These are phyloP conservation scores for Limanda limanda DNA, from an alignment of 2,113 vertebrate genomes.

Conservation along the genomic window DNA sequence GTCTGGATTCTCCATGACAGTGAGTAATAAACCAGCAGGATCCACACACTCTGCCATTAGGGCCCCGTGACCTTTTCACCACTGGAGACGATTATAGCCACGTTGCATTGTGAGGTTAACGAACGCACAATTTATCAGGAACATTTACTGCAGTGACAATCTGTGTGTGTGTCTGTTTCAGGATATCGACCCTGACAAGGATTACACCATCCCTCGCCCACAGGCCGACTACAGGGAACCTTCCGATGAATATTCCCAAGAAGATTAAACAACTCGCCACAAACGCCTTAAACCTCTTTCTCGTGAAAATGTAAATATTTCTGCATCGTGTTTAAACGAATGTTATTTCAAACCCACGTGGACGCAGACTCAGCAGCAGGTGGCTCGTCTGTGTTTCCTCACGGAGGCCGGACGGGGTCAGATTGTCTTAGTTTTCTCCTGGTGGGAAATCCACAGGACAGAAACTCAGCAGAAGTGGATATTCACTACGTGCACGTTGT, in stretches of 20 bases:
- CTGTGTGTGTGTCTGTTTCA: slow-evolving; percentile 61
- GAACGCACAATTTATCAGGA: slow-evolving; percentile 5
- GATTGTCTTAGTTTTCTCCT: slow-evolving; percentile 19
- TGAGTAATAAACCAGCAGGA: slow-evolving; percentile 65
- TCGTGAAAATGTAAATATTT: slow-evolving; percentile 55
- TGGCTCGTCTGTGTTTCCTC: slow-evolving; percentile 29
- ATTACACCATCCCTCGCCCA: slow-evolving; percentile 81
- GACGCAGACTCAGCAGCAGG: neutral
- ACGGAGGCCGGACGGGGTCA: slow-evolving; percentile 11
- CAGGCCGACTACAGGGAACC: slow-evolving; percentile 76
- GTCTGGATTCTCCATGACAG: slow-evolving; percentile 78
- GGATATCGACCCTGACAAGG: slow-evolving; percentile 76
- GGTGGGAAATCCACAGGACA: slow-evolving; percentile 34
- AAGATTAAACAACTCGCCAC: slow-evolving; percentile 34
- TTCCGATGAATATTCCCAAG: slow-evolving; percentile 76
- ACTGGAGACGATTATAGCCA: neutral
- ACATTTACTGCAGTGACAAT: slow-evolving; percentile 3
- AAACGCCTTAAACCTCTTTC: neutral
- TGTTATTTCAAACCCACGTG: slow-evolving; percentile 17
- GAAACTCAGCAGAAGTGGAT: slow-evolving; percentile 12
- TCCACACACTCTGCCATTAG: slow-evolving; percentile 28
- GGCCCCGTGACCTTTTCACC: slow-evolving; percentile 36
- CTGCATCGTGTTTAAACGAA: neutral
- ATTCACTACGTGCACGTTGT: neutral
- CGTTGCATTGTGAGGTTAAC: slow-evolving; percentile 33